These are phyloP conservation scores for Galerucella nymphaeae DNA, from an alignment of 2,888 invertebrate genomes.

Conservation along the genomic window DNA sequence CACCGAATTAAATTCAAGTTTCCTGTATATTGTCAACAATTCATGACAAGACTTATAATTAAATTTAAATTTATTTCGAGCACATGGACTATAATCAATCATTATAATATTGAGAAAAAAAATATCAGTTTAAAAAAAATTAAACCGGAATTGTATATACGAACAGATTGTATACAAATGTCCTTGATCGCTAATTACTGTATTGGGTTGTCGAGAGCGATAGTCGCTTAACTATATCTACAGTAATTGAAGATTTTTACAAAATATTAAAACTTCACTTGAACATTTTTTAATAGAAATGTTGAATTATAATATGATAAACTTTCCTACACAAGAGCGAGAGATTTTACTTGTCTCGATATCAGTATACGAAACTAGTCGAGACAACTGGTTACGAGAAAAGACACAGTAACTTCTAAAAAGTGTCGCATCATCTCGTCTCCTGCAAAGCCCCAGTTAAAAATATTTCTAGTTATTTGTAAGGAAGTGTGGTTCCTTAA, in stretches of 20 bases:
- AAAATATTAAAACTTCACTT: too few species aligned
- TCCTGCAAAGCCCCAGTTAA: conserved; percentile 19
- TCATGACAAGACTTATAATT: background rate
- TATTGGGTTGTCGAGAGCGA: conserved; percentile 35
- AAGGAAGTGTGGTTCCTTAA: too few species aligned
- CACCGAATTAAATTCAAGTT: background rate
- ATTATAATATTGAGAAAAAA: conserved; percentile 35
- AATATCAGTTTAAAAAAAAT: conserved; percentile 32
- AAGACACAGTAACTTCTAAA: background rate
- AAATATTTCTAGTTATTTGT: too few species aligned
- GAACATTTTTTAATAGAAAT: too few species aligned
- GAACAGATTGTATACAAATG: conserved; percentile 37
- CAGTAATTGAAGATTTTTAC: background rate
- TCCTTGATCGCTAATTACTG: conserved; percentile 42
- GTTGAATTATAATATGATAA: too few species aligned
- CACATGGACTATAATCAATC: conserved; percentile 30
- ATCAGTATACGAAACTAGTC: too few species aligned
- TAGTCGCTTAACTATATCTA: conserved; percentile 32
- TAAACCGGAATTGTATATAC: conserved; percentile 44
- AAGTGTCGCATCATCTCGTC: background rate
- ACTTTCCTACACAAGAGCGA: background rate
- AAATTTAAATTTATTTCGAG: too few species aligned
- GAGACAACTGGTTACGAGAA: background rate
- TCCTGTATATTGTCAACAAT: background rate
- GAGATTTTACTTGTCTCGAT: background rate